These are phyloP conservation scores for Portevinia maculata DNA, from an alignment of 2,888 invertebrate genomes.

Conservation along the genomic window DNA sequence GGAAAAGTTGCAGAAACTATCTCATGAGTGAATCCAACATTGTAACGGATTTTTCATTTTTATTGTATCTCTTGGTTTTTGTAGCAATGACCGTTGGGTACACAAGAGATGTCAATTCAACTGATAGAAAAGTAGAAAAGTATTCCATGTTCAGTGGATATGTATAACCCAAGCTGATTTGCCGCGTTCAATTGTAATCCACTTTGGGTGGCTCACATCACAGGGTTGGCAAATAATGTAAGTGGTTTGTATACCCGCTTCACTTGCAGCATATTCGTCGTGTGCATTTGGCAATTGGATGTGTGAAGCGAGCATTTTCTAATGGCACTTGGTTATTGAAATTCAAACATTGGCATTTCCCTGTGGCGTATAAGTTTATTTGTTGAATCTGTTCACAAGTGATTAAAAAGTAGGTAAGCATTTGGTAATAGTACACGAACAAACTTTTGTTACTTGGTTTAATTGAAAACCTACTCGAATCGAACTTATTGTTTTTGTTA, in stretches of 20 bases:
- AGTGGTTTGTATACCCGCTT: slow-evolving; percentile 46
- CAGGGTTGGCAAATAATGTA: slow-evolving; percentile 62
- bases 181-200: slow-evolving; percentile 69
- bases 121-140: slow-evolving; percentile 29
- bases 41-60: slow-evolving; percentile 13
- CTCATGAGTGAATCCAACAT: slow-evolving; percentile 18
- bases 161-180: too few species aligned
- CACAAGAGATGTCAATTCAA: slow-evolving; percentile 59
- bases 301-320: slow-evolving; percentile 66
- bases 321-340: slow-evolving; percentile 63
- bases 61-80: slow-evolving; percentile 1
- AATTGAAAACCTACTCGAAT: too few species aligned
- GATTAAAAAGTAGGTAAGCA: slow-evolving; percentile 3
- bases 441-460: too few species aligned
- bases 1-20: slow-evolving; percentile 35
- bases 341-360: slow-evolving; percentile 65
- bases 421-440: neutral
- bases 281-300: slow-evolving; percentile 64
- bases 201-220: slow-evolving; percentile 27
- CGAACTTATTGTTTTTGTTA: too few species aligned
- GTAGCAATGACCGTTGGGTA: slow-evolving; percentile 22
- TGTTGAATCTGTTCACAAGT: slow-evolving; percentile 52
- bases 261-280: slow-evolving; percentile 10
- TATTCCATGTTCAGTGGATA: too few species aligned
- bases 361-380: slow-evolving; percentile 47